phyloP scores from a whole-genome alignment of 2,888 invertebrate genomes.

The Apoderus coryli region DNA sequence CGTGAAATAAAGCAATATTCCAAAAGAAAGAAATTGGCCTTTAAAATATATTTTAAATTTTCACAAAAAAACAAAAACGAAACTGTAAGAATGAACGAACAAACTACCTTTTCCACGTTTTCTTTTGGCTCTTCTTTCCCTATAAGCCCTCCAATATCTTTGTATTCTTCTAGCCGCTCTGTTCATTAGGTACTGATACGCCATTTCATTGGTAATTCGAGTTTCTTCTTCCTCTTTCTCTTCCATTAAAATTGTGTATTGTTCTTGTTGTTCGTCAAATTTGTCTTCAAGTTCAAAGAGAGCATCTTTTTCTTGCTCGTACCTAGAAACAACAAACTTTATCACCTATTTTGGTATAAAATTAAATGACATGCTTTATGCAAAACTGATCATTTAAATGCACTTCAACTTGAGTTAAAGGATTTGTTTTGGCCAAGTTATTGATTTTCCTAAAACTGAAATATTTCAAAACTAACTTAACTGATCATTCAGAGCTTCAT shows the following conservation, averaged over 20 bases:
- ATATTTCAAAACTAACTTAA: too few species aligned
- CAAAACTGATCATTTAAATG: too few species aligned
- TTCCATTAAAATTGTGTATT: conserved; percentile 40
- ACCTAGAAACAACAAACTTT: conserved; percentile 23
- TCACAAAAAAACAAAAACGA: too few species aligned
- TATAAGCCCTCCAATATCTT: conserved; percentile 25
- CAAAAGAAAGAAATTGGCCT: too few species aligned
- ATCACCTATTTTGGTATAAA: too few species aligned
- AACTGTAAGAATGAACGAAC: too few species aligned
- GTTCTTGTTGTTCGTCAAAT: conserved; percentile 38
- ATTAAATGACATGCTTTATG: too few species aligned
- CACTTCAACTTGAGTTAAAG: too few species aligned
- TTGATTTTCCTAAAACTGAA: too few species aligned
- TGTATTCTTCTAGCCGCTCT: conserved; percentile 30
- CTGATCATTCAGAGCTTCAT: conserved; percentile 35
- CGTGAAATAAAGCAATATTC: too few species aligned
- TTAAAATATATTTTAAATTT: too few species aligned
- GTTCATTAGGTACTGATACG: conserved; percentile 20
- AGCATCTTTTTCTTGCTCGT: conserved; percentile 35
- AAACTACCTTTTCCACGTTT: conserved; percentile 18
- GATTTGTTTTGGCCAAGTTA: too few species aligned
- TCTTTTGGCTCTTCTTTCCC: conserved; percentile 17
- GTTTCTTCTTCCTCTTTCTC: conserved; percentile 43
- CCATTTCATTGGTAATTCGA: conserved; percentile 39
- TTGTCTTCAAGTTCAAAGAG: conserved; percentile 35